A percentile compares a stretch with the other conserved stretches of the same genome.
These are phyloP conservation scores for Herpailurus yagouaroundi DNA, from an alignment of 2,113 vertebrate genomes.

Conservation along the genomic window DNA sequence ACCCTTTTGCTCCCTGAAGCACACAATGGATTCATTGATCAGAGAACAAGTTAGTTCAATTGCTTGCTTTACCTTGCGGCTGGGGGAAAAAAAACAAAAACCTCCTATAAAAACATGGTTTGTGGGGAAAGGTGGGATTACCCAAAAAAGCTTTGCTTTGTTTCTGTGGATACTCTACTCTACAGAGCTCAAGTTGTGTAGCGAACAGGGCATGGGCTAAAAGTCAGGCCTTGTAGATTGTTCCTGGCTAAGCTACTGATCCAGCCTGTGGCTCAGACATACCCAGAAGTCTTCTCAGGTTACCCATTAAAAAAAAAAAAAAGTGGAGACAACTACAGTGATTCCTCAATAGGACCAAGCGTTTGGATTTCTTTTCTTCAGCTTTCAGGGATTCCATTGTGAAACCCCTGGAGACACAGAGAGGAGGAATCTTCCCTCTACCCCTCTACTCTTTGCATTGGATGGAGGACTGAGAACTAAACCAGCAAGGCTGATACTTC, in stretches of 20 bases:
- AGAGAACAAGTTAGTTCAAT: slow-evolving; percentile 57
- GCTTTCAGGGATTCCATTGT: neutral
- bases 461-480: neutral
- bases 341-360: neutral
- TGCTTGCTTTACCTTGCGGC: slow-evolving; percentile 63
- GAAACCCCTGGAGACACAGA: neutral
- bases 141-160: slow-evolving; percentile 63
- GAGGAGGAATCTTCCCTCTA: neutral
- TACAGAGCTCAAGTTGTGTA: neutral
- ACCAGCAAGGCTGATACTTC: neutral
- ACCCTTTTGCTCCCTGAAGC: neutral
- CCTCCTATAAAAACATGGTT: slow-evolving; percentile 58
- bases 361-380: neutral
- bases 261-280: neutral
- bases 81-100: slow-evolving; percentile 49
- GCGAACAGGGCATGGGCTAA: neutral
- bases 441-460: neutral
- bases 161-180: slow-evolving; percentile 19
- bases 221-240: neutral
- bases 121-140: slow-evolving; percentile 68
- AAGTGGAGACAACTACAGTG: neutral
- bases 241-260: neutral
- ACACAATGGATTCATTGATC: slow-evolving; percentile 73
- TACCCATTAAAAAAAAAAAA: neutral
- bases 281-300: neutral